Evolutionary conservation across 2,888 invertebrate species (phyloP).

Genomic region (Callinectes sapidus): DNA sequence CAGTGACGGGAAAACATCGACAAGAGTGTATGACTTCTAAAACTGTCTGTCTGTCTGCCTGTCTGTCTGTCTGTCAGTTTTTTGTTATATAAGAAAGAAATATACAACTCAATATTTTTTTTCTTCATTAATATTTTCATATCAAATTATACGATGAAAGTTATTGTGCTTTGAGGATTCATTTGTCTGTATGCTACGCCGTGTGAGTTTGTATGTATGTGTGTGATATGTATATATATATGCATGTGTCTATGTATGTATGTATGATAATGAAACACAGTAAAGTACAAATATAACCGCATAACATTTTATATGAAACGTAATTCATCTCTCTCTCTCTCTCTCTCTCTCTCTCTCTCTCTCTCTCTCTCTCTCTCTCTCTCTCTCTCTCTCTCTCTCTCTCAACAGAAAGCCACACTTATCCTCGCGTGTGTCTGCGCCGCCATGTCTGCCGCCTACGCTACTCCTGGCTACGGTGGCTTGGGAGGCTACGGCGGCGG

Average conservation of each 20-base stretch:
- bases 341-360: neutral
- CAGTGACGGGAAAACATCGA: neutral
- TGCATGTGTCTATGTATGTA: neutral
- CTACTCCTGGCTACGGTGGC: neutral
- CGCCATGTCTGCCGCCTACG: neutral
- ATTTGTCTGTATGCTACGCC: neutral
- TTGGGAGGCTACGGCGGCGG: neutral
- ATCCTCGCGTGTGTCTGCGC: neutral
- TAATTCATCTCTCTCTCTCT: neutral
- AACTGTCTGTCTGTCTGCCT: neutral
- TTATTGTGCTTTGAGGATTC: too few relatives aligned
- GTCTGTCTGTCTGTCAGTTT: neutral
- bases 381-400: neutral
- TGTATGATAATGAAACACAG: neutral
- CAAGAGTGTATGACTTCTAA: neutral
- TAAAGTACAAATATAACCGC: neutral
- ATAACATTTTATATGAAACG: neutral
- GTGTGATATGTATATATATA: too few relatives aligned
- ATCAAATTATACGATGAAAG: neutral
- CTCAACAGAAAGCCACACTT: neutral
- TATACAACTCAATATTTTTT: neutral
- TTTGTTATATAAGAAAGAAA: neutral
- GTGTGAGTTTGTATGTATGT: neutral
- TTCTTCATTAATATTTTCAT: neutral
- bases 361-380: constrained; percentile 34